Evolutionary conservation across 2,888 invertebrate species (phyloP).

Genomic region (Drosophila mettleri): DNA sequence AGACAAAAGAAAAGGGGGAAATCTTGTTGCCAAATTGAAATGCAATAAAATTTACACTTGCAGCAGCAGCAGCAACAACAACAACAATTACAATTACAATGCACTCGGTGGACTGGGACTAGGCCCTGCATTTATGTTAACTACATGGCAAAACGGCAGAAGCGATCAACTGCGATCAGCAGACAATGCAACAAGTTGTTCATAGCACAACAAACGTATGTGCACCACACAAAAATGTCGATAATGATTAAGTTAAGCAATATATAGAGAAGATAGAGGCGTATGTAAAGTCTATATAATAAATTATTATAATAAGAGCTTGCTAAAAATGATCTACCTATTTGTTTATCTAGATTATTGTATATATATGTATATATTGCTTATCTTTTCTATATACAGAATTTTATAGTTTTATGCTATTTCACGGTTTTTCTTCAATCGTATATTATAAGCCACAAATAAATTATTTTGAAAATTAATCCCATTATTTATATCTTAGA

Average conservation of each 20-base stretch:
- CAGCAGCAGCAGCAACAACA: slow-evolving; percentile 45
- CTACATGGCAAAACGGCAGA: slow-evolving; percentile 42
- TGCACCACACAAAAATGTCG: slow-evolving; percentile 60
- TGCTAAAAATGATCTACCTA: no score
- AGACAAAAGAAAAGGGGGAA: slow-evolving; percentile 61
- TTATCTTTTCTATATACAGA: no score
- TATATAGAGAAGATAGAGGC: no score
- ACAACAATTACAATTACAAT: slow-evolving; percentile 42
- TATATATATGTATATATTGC: no score
- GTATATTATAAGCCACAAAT: no score
- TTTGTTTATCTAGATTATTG: no score
- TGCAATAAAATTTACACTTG: slow-evolving; percentile 83
- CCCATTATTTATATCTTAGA: no score
- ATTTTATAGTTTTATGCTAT: no score
- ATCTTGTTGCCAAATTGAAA: slow-evolving; percentile 74
- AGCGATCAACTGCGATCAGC: slow-evolving; percentile 28
- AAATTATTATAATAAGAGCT: background rate
- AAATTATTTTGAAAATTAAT: no score
- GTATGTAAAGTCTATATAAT: background rate
- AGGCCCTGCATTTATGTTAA: slow-evolving; percentile 59
- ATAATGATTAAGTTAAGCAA: background rate
- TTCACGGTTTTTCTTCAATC: no score
- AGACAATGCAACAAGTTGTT: slow-evolving; percentile 57
- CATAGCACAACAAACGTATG: slow-evolving; percentile 37
- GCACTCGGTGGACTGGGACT: slow-evolving; percentile 45